A percentile compares a stretch with the other conserved stretches of the same genome.
These are phyloP conservation scores for Drosophila ananassae DNA, from an alignment of 1,140 invertebrate genomes.

Conservation along the genomic window DNA sequence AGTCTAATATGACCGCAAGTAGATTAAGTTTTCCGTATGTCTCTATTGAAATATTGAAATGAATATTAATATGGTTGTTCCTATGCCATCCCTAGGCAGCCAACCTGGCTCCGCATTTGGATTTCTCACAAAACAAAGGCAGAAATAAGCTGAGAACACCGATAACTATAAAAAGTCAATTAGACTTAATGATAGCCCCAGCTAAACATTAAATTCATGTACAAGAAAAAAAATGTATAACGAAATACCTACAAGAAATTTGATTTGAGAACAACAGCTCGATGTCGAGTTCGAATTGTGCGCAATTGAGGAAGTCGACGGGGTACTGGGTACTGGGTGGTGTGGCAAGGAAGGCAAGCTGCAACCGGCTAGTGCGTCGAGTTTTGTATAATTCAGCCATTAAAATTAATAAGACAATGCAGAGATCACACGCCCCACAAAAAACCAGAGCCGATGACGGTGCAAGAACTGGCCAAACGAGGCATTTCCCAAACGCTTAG, in stretches of 20 bases:
- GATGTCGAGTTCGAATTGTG: slow-evolving; percentile 15
- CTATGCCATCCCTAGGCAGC: slow-evolving; percentile 20
- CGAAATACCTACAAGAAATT: slow-evolving; percentile 42
- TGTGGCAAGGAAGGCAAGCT: neutral
- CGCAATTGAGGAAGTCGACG: slow-evolving; percentile 40
- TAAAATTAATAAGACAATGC: slow-evolving; percentile 74
- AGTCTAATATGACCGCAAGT: neutral
- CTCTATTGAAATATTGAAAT: neutral
- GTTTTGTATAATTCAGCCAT: slow-evolving; percentile 64
- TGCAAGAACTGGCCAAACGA: slow-evolving; percentile 38
- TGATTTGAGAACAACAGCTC: slow-evolving; percentile 45
- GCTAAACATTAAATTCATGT: slow-evolving; percentile 72
- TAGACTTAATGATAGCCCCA: slow-evolving; percentile 75
- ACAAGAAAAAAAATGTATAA: slow-evolving; percentile 22
- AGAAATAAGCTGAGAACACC: slow-evolving; percentile 48
- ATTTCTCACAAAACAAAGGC: slow-evolving; percentile 51
- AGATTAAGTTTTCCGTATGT: neutral
- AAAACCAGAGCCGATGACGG: slow-evolving; percentile 8
- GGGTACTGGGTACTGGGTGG: neutral
- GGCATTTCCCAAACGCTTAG: slow-evolving; percentile 43
- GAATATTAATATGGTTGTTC: neutral
- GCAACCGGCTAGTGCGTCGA: slow-evolving; percentile 30
- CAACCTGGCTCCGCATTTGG: slow-evolving; percentile 16
- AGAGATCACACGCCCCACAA: slow-evolving; percentile 42
- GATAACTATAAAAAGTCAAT: slow-evolving; percentile 73